These are phyloP conservation scores for Pogonomyrmex barbatus DNA, from an alignment of 1,140 invertebrate species.

Conservation along the genomic window DNA sequence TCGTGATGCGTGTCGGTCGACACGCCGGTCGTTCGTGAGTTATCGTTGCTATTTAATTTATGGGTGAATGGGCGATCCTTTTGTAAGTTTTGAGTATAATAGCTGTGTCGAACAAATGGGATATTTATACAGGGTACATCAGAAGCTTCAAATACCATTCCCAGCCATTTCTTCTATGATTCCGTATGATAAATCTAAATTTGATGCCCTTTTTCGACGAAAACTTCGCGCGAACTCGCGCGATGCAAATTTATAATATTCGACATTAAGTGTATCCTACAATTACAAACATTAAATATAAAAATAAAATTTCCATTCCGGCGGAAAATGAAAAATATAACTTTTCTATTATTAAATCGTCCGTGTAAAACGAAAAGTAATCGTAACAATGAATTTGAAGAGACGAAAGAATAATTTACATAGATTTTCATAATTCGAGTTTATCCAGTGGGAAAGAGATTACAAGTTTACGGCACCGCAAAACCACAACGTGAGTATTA, in stretches of 20 bases:
- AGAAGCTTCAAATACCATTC: neutral
- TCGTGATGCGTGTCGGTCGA: neutral
- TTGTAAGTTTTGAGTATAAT: slow-evolving; percentile 40
- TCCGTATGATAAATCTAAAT: neutral
- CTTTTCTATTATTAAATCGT: neutral
- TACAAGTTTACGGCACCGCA: neutral
- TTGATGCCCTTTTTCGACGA: neutral
- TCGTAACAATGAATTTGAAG: neutral
- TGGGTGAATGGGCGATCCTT: slow-evolving; percentile 20
- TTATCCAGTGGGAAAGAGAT: neutral
- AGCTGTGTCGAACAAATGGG: slow-evolving; percentile 14
- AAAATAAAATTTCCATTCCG: neutral
- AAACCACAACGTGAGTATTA: neutral
- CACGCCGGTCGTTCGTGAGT: slow-evolving; percentile 3
- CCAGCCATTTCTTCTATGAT: neutral
- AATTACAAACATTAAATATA: neutral
- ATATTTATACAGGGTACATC: slow-evolving; percentile 37
- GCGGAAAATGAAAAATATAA: neutral
- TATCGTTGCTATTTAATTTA: slow-evolving; percentile 36
- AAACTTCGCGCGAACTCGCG: neutral
- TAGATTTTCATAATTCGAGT: neutral
- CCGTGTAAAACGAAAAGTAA: neutral
- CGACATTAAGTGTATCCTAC: neutral
- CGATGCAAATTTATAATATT: neutral
- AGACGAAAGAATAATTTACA: neutral